A percentile compares a stretch with the other conserved stretches of the same genome.
These are phyloP conservation scores for Rhagium mordax DNA, from an alignment of 2,888 invertebrate species.

Conservation along the genomic window DNA sequence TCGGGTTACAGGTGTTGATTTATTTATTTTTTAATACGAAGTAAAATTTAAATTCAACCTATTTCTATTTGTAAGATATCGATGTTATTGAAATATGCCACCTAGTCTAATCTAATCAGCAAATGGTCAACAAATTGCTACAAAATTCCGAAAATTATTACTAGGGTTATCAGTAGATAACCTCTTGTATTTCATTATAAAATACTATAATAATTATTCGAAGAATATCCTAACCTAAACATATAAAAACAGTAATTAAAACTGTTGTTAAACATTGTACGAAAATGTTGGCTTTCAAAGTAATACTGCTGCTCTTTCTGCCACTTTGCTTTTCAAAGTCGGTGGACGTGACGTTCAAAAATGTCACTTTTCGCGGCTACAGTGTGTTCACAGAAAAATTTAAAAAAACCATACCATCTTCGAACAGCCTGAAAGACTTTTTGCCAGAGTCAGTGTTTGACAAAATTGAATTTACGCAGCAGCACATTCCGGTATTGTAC, in stretches of 20 bases:
- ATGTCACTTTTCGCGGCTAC: constrained; percentile 56
- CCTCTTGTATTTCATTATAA: background rate
- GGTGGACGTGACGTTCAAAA: constrained; percentile 53
- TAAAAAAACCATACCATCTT: constrained; percentile 50
- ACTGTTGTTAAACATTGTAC: background rate
- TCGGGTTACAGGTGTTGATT: too few species aligned
- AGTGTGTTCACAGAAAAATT: constrained; percentile 56
- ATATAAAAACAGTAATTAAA: background rate
- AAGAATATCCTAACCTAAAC: background rate
- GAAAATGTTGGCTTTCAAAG: constrained; percentile 21
- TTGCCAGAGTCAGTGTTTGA: constrained; percentile 54
- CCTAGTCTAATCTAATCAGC: background rate
- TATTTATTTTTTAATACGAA: too few species aligned
- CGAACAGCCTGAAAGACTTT: constrained; percentile 53
- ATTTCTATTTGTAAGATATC: too few species aligned
- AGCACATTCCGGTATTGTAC: constrained; percentile 56
- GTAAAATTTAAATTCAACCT: too few species aligned
- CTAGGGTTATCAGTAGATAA: constrained; percentile 28
- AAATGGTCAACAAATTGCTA: constrained; percentile 15
- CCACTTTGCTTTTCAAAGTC: constrained; percentile 38
- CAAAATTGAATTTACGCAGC: constrained; percentile 54
- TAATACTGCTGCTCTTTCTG: constrained; percentile 29
- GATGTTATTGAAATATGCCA: too few species aligned
- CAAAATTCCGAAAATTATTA: constrained; percentile 9
- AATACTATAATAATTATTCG: background rate